These are phyloP conservation scores for Eristalinus aeneus DNA, from an alignment of 2,888 invertebrate genomes.

Conservation along the genomic window DNA sequence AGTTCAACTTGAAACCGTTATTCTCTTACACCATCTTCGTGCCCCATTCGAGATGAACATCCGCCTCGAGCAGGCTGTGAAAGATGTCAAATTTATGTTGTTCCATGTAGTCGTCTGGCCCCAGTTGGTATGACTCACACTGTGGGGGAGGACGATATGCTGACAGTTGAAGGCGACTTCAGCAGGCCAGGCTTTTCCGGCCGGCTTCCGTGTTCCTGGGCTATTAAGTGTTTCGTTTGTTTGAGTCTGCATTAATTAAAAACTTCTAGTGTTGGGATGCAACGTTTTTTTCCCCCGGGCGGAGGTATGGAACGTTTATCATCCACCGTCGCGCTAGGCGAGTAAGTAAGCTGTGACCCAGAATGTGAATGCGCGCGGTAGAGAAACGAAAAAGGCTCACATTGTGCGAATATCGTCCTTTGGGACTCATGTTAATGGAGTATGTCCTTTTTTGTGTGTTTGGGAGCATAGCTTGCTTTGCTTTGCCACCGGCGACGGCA, in stretches of 20 bases:
- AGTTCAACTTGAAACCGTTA: constrained; percentile 3
- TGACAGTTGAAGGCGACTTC: constrained; percentile 7
- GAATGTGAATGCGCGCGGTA: not conserved
- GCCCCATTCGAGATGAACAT: not conserved
- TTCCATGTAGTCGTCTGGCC: constrained; percentile 2
- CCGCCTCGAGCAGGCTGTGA: not conserved
- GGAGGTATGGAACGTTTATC: not conserved
- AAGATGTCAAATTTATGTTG: not conserved
- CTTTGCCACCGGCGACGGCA: not conserved
- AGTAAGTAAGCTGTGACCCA: constrained; percentile 17
- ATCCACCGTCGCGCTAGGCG: not conserved
- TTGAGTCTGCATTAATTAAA: constrained; percentile 27
- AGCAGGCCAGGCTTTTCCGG: constrained; percentile 11
- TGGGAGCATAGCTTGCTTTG: constrained; percentile 21
- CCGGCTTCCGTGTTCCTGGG: constrained; percentile 9
- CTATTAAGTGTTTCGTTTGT: constrained; percentile 34
- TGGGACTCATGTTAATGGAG: constrained; percentile 21
- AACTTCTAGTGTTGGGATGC: not conserved
- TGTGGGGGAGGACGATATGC: not conserved
- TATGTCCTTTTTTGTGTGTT: constrained; percentile 38
- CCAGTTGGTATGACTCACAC: not conserved
- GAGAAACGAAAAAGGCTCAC: not conserved
- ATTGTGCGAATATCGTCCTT: constrained; percentile 15
- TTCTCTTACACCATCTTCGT: not conserved
- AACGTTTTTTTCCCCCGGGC: not conserved